phyloP scores from a whole-genome alignment of 2,113 vertebrate species.

The Petaurus breviceps region DNA sequence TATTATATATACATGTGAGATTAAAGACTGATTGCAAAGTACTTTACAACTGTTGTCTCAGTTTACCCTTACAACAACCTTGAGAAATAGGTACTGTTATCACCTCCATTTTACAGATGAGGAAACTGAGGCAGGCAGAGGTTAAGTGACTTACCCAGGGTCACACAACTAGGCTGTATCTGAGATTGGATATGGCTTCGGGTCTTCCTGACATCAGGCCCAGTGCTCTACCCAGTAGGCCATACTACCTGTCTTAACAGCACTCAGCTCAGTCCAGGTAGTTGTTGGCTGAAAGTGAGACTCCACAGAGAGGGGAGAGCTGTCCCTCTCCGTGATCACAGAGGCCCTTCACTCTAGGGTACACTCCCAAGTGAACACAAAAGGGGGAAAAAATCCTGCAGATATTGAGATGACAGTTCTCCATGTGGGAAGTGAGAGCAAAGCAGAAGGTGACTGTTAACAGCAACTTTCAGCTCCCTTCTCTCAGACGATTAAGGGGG shows the following conservation, averaged over 20 bases:
- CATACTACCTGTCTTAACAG: background rate
- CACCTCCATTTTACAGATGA: background rate
- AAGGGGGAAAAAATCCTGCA: background rate
- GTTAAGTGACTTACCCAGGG: background rate
- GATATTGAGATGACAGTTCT: background rate
- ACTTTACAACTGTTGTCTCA: background rate
- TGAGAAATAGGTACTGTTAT: background rate
- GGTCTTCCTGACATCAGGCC: background rate
- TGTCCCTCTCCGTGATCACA: background rate
- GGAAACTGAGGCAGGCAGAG: background rate
- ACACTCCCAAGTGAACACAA: background rate
- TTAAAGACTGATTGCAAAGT: background rate
- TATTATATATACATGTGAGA: background rate
- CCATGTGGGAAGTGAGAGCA: background rate
- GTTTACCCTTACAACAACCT: background rate
- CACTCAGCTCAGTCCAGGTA: background rate
- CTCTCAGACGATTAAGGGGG: background rate
- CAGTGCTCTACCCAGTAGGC: too few species aligned
- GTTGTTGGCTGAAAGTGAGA: background rate
- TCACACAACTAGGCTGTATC: background rate
- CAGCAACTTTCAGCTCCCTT: background rate
- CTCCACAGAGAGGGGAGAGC: background rate
- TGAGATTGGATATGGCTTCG: background rate
- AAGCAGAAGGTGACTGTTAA: background rate
- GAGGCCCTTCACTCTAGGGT: background rate